A percentile compares a stretch with the other conserved stretches of the same genome.
Evolutionary conservation across 2,888 invertebrate genomes (phyloP).

Genomic region (Protodeltote pygarga): DNA sequence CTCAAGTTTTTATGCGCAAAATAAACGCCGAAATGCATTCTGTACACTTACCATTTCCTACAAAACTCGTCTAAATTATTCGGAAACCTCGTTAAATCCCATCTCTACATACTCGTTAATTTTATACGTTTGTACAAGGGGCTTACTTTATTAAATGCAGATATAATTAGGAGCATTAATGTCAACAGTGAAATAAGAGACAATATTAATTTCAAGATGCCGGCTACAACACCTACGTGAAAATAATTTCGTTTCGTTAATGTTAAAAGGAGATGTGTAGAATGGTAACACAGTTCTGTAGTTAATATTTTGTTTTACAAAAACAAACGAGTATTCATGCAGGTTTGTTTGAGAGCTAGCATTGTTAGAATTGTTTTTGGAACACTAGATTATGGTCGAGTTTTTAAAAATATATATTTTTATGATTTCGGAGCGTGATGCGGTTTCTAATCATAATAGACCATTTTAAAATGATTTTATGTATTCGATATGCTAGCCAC

Average conservation of each 20-base stretch:
- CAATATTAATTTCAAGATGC: slow-evolving; percentile 45
- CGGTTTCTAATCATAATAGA: too few species aligned
- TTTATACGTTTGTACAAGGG: slow-evolving; percentile 68
- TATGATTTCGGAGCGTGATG: too few species aligned
- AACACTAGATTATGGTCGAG: too few species aligned
- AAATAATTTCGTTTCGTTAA: slow-evolving; percentile 41
- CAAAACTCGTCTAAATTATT: slow-evolving; percentile 17
- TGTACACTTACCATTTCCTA: background rate
- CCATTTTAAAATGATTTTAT: too few species aligned
- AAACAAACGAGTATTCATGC: too few species aligned
- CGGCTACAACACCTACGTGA: slow-evolving; percentile 29
- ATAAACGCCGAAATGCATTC: background rate
- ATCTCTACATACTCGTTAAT: slow-evolving; percentile 60
- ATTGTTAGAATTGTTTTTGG: too few species aligned
- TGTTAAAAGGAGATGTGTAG: slow-evolving; percentile 6
- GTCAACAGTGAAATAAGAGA: slow-evolving; percentile 50
- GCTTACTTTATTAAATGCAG: slow-evolving; percentile 67
- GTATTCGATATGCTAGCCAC: too few species aligned
- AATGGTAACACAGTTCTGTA: background rate
- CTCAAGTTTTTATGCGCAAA: too few species aligned
- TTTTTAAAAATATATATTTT: too few species aligned
- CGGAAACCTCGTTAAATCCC: slow-evolving; percentile 14
- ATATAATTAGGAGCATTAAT: slow-evolving; percentile 65
- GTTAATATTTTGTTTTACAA: background rate
- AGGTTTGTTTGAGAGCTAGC: too few species aligned